Evolutionary conservation across 2,113 vertebrate genomes (phyloP).

Genomic region (Nyctereutes procyonoides): DNA sequence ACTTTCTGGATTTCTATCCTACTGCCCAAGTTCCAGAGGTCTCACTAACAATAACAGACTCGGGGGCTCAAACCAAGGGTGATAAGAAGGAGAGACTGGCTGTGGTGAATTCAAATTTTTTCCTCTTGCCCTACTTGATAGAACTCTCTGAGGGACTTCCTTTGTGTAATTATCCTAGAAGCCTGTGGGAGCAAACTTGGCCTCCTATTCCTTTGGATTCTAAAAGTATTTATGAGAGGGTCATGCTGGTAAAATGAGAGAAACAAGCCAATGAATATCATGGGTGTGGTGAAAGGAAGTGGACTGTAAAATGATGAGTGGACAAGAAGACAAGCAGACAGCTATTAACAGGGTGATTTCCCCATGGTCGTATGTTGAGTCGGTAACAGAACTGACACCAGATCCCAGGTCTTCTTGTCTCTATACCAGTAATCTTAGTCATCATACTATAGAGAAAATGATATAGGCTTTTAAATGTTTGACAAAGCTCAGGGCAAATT

Average conservation of each 20-base stretch:
- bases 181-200: neutral
- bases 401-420: neutral
- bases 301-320: neutral
- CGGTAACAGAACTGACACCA: neutral
- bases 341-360: neutral
- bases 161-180: conserved; percentile 39
- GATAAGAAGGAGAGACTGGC: neutral
- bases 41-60: conserved; percentile 14
- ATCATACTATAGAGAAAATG: neutral
- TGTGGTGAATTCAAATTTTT: conserved; percentile 13
- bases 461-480: neutral
- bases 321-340: neutral
- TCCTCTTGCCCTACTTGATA: neutral
- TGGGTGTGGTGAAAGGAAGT: neutral
- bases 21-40: conserved; percentile 18
- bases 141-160: neutral
- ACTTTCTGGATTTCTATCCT: conserved; percentile 39
- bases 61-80: neutral
- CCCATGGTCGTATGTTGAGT: neutral
- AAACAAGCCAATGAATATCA: neutral
- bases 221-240: conserved; percentile 49
- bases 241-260: neutral
- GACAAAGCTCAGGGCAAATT: neutral
- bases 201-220: neutral
- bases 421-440: neutral